Base-by-base conservation (phyloP, 30 jellyfish, hydroid and myxozoan species). In the Sanderia malayensis region DNA sequence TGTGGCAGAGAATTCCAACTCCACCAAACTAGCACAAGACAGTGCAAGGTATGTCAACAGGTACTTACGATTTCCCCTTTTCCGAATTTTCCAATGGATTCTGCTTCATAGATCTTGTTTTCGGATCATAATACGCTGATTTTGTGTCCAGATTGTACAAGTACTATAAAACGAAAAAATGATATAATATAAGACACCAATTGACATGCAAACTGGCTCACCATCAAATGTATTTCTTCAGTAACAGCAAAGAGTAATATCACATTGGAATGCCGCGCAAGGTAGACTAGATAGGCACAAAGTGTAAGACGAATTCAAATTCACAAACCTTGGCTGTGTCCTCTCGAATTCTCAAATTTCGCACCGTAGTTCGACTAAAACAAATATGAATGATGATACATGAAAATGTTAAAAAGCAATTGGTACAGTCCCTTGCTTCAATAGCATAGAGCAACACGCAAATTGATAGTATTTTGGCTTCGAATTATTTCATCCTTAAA, bases 71-170 rank as follows among this genome's bases (percentile, higher is more conserved):
- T 67, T 86, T 74, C 55, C 96, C 99, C 61, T 81, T 87, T n/a
- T 74, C 96, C 2, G 73, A 77, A 59, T 73, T 73, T 44, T 86
- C 67, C 64, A 93, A 67, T 23, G 99, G 99, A 58, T 81, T 93
- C 41, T 79, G 88, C 47, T 97, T 75, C 99, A 93, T 93, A 0
- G 99, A 81, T 44, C 99, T 76, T n/a, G 97, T 85, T 74, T 93
- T 93, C 31, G 99, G 97, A 67, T 93, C 99, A 81, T 93, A 93
- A 73, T 73, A 86, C 7, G 99, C 99, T 0, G 99, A 93, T 61
- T 93, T 93, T 31, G 84, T 81, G 69, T 93, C 97, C 77, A 93
- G 70, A 61, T 93, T 93, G 87, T 86, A 74, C 73, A 93, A 77
- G 57, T 93, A 93, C 99, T 92, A 74, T 22, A 72, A 44, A 55